Base-by-base conservation (phyloP, 1,140 invertebrate species). In the Hylyphantes graminicola region DNA sequence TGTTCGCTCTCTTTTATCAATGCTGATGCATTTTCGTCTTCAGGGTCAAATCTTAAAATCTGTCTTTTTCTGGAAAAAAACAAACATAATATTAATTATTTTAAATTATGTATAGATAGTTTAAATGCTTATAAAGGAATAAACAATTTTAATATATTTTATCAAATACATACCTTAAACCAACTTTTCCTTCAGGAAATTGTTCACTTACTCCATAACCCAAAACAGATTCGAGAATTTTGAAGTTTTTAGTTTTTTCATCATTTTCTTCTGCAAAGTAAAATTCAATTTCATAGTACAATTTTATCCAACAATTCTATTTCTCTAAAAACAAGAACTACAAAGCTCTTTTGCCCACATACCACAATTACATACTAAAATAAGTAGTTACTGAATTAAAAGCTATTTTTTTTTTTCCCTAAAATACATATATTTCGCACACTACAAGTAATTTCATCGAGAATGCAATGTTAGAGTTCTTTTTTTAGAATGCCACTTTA, bases 1-100 rank as follows among this genome's bases (percentile, higher is more conserved):
- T 19, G 51, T 3, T 65, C 80, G 55, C 6, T 74, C n/a, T 13
- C 17, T 57, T 76, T 75, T 51, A 83, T n/a, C 19, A 17, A 83
- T 53, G 65, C 54, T 54, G 70, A 61, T 59, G 70, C n/a, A 51
- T 67, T 68, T 75, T 75, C 63, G 75, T 83, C 72, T 53, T 83
- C 81, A 65, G 81, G 81, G 67, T 83, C 81, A 83, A 83, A 83
- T 75, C 81, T 64, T n/a, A 55, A n/a, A 8, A 83, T 15, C 13
- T 50, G n/a, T 51, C 57, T 67, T 59, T 55, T 75, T 35, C 81
- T 83, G 61, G 4, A 57, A 67, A 17, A 10, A 55, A 74, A 74
- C 19, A 72, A 57, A 55, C 2, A 68, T 2, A n/a, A 57, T 63
- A 61, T 11, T 35, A 63, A 50, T 63, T 48, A 63, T 68, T 2